phyloP scores from a whole-genome alignment of 2,888 invertebrate species.

The Leptinotarsa haldemani region DNA sequence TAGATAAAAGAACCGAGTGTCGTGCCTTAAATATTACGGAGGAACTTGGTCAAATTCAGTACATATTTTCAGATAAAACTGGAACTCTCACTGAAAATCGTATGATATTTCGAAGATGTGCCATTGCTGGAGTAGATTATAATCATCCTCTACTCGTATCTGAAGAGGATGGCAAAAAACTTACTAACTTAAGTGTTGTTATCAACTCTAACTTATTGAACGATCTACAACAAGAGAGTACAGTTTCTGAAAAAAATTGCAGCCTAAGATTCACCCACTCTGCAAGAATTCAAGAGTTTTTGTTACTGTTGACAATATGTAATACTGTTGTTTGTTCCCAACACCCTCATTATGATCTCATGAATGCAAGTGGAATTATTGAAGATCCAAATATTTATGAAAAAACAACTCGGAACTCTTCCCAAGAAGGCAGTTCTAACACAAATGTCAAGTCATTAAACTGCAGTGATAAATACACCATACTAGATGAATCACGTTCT shows the following conservation, averaged over 20 bases:
- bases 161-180: slow-evolving; percentile 60
- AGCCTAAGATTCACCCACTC: slow-evolving; percentile 68
- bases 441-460: slow-evolving; percentile 37
- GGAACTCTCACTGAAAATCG: slow-evolving; percentile 98
- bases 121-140: slow-evolving; percentile 90
- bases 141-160: slow-evolving; percentile 82
- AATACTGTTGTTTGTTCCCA: slow-evolving; percentile 96
- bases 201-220: slow-evolving; percentile 69
- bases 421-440: slow-evolving; percentile 39
- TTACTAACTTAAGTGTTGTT: slow-evolving; percentile 63
- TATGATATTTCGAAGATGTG: slow-evolving; percentile 94
- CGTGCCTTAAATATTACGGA: slow-evolving; percentile 97
- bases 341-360: slow-evolving; percentile 80
- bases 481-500: slow-evolving; percentile 81
- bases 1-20: slow-evolving; percentile 87
- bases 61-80: slow-evolving; percentile 97
- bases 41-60: slow-evolving; percentile 94
- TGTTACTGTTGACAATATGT: slow-evolving; percentile 91
- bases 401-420: slow-evolving; percentile 36
- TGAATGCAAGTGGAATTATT: slow-evolving; percentile 74
- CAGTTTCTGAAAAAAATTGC: slow-evolving; percentile 55
- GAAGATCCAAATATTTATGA: slow-evolving; percentile 41
- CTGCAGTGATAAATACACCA: slow-evolving; percentile 71
- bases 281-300: slow-evolving; percentile 86
- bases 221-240: slow-evolving; percentile 64